Conservation (phyloP, 2,113 vertebrate species). For the Atrichornis clamosus region DNA sequence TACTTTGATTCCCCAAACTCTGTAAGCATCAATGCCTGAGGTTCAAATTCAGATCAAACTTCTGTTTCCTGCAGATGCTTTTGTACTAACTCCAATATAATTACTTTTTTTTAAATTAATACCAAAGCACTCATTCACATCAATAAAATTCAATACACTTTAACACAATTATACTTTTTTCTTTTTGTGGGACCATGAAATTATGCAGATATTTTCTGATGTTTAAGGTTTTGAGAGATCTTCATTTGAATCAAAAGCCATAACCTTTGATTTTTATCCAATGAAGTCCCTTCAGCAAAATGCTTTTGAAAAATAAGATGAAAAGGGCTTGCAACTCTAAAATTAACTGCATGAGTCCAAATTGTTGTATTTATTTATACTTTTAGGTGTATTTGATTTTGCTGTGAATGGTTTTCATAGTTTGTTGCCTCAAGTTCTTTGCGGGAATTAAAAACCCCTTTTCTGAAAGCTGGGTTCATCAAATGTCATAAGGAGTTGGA, state of each 20-base stretch:
- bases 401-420: neutral
- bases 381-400: neutral
- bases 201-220: neutral
- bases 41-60: neutral
- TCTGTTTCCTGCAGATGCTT: neutral
- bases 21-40: neutral
- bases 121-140: neutral
- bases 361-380: neutral
- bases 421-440: neutral
- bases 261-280: neutral
- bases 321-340: neutral
- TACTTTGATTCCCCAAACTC: neutral
- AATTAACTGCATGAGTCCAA: neutral
- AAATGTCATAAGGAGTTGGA: neutral
- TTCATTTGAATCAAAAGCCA: neutral
- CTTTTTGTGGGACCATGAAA: neutral
- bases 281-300: neutral
- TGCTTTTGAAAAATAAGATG: neutral
- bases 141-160: neutral
- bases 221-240: neutral
- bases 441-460: neutral
- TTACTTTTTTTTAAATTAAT: neutral
- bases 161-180: neutral
- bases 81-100: neutral
- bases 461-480: neutral